Evolutionary conservation across 2,888 invertebrate genomes (phyloP), one percentile per base, ranked within the genome.

Genomic region (Phaonia tiefii): DNA sequence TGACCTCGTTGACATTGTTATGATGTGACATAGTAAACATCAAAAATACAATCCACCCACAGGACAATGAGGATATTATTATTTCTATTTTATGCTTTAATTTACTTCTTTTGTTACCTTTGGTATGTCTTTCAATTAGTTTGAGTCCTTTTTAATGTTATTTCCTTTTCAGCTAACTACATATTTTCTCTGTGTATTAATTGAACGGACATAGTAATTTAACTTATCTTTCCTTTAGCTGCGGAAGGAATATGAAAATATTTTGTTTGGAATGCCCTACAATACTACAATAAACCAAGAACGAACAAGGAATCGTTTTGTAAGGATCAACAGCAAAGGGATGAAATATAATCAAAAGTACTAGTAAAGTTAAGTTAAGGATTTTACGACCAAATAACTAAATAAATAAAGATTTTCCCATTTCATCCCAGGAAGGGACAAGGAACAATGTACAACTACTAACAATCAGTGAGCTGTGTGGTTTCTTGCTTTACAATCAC

Each of bases 1-100:
- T 69, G 69, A 69, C 69, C 69, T 69, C 69, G 69, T 69, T 69
- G 69, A 54, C 69, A 69, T 69, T 69, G 54, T 54, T 56, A 56
- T 69, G 56, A 42, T 39, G 22, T 69, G 69, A 56, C 69, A 69
- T 25, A 39, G 51, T 8, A 3, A 3, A 5, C 8, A 31, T 5
- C 31, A 5, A 3, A 31, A 31, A 5, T 31, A 8, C 8, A 8
- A 8, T 8, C 31, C 31, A 31, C 4, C 8, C 8, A 49, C 10
- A 20, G 65, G 49, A 44, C 46, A 31, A 51, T 37, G 13, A 63
- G 42, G 39, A 20, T 42, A 42, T 7, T 63, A 31, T 37, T 60
- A 63, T 39, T 63, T 63, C 22, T 39, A 22, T 63, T 63, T 42
- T n/a, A 13, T n/a, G 3, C 39, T 51, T 69, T 51, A 42, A 51